Base-by-base conservation (phyloP, 2,888 invertebrate species). In the Tiliacea citrago region DNA sequence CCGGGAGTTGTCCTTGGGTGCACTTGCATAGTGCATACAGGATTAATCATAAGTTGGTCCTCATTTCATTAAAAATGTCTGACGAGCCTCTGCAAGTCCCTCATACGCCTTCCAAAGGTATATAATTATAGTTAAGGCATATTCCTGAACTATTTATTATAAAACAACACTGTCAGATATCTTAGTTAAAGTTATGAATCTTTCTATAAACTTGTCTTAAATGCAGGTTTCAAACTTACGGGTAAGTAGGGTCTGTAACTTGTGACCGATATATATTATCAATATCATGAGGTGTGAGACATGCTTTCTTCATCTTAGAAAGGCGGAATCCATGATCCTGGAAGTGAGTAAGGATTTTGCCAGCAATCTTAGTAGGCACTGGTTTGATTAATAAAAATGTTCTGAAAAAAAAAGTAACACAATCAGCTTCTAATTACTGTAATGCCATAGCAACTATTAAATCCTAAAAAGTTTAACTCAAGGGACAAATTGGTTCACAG, bases 331-430 rank as follows among this genome's bases (percentile, higher is more conserved):
- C 97, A 89, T 97, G 95, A 7, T 97, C 96, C 88, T 97, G 94
- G 21, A 99, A 97, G 42, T 97, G 93, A 68, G 97, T 97, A 0
- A 99, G 89, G 73, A 99, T 98, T 88, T 97, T 97, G 0, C 99
- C 99, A 83, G 98, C 96, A 90, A 97, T 97, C 35, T 97, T 95
- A 39, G 98, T 95, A 13, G 97, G 97, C 76, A 97, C 96, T 13
- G 98, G 98, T 92, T 98, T 98, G 13, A 99, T 95, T 84, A 99
- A 93, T 7, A 97, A 97, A 93, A 98, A 98, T 2, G 98, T 98
- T 88, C 98, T 98, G 88, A 49, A 95, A 95, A 67, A 49, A 55
- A 35, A 65, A 39, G 66, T 12, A 39, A 45, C 55, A 62, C 13
- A 49, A 73, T 67, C 51, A 74, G 12, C 7, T 35, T 29, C n/a